Conservation (phyloP, 1,140 invertebrate genomes). For the Leptopilina clavipes region DNA sequence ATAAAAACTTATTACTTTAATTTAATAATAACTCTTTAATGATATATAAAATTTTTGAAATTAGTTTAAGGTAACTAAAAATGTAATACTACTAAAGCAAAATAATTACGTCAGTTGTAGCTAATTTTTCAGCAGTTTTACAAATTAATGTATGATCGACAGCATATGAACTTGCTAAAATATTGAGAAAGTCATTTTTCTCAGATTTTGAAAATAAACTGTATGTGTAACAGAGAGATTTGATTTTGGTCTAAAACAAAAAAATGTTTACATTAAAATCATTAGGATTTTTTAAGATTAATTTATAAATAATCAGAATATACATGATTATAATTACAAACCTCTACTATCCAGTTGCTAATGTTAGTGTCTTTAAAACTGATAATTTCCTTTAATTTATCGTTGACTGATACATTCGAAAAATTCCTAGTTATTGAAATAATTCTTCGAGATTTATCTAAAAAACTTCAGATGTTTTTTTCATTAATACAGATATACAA, state of each 20-base stretch:
- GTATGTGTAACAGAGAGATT: slow-evolving; percentile 66
- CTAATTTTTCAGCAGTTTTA: slow-evolving; percentile 65
- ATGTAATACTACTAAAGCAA: slow-evolving; percentile 31
- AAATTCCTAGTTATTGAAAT: background rate
- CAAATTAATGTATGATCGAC: slow-evolving; percentile 69
- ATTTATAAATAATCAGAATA: slow-evolving; percentile 38
- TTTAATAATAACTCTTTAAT: too few relatives aligned
- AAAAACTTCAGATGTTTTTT: background rate
- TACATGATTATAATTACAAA: slow-evolving; percentile 50
- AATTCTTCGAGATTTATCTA: slow-evolving; percentile 14
- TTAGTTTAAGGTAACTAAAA: too few relatives aligned
- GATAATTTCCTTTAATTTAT: slow-evolving; percentile 69
- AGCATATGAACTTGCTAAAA: slow-evolving; percentile 67
- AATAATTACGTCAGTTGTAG: slow-evolving; percentile 56
- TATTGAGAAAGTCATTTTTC: slow-evolving; percentile 65
- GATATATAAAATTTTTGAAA: too few relatives aligned
- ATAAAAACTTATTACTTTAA: too few relatives aligned
- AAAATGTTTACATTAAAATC: slow-evolving; percentile 35
- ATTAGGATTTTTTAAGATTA: background rate
- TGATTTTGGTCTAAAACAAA: slow-evolving; percentile 71
- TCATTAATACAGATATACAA: background rate
- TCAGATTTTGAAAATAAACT: slow-evolving; percentile 60
- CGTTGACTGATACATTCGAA: slow-evolving; percentile 44
- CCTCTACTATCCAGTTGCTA: slow-evolving; percentile 75
- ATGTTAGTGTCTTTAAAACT: slow-evolving; percentile 68